A percentile compares a stretch with the other conserved stretches of the same genome.
Conservation (phyloP, 2,797 vertebrate genomes). For the Erethizon dorsatum region DNA sequence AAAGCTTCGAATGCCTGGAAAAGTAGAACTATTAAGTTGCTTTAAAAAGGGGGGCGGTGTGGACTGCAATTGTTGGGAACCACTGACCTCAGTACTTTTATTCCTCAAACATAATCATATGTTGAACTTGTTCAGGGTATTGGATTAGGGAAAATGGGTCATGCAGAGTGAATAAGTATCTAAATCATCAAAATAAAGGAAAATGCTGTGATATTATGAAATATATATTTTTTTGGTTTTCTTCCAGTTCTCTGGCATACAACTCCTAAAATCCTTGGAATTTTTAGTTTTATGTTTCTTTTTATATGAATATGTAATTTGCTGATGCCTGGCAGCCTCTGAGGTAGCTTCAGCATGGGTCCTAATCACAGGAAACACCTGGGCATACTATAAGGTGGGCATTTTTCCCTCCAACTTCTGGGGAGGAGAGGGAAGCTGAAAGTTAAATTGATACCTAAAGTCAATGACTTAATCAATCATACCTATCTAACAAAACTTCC, state of each 20-base stretch:
- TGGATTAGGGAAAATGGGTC: neutral
- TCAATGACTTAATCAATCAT: neutral
- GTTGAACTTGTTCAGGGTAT: neutral
- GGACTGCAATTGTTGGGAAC: neutral
- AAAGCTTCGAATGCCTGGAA: neutral
- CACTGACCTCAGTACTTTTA: neutral
- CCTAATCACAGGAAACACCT: neutral
- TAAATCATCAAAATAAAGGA: slow-evolving; percentile 29
- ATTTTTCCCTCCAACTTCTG: neutral
- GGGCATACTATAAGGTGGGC: neutral
- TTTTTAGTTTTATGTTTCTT: neutral
- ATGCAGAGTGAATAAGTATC: neutral
- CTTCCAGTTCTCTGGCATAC: neutral
- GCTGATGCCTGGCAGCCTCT: neutral
- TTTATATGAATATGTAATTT: neutral
- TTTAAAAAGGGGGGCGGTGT: neutral
- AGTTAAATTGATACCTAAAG: neutral
- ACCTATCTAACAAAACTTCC: neutral
- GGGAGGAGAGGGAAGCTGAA: neutral
- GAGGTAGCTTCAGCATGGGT: neutral
- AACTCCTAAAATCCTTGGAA: neutral
- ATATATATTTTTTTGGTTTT: neutral
- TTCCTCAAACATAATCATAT: neutral
- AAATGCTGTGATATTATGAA: neutral
- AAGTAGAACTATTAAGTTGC: neutral